Conservation (phyloP, 2,113 vertebrate genomes). For the Prietella phreatophila region DNA sequence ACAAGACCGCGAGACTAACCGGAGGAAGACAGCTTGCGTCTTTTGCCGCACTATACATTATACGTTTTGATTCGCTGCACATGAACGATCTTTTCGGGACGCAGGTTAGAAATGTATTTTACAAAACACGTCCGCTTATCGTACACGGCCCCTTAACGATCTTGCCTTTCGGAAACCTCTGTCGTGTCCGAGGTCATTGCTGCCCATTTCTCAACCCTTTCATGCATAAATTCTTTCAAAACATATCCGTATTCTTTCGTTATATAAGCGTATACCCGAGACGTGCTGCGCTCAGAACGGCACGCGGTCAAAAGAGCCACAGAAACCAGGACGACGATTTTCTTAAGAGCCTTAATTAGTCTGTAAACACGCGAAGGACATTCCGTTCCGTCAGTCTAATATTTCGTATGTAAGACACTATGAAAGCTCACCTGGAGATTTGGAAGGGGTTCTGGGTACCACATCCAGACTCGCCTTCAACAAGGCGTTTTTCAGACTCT, state of each 20-base stretch:
- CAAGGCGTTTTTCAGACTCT: conserved; percentile 81
- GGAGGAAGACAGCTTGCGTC: too few relatives aligned
- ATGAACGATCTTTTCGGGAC: background rate
- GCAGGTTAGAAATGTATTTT: background rate
- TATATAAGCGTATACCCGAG: too few relatives aligned
- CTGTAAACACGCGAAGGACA: background rate
- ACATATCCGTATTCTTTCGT: too few relatives aligned
- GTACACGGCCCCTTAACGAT: background rate
- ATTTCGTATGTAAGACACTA: background rate
- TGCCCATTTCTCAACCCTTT: too few relatives aligned
- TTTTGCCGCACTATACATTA: too few relatives aligned
- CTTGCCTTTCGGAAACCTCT: background rate
- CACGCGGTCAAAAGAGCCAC: too few relatives aligned
- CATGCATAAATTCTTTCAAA: too few relatives aligned
- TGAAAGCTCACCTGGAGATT: conserved; percentile 74
- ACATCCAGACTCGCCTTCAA: conserved; percentile 84
- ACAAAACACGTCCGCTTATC: background rate
- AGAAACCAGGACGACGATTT: too few relatives aligned
- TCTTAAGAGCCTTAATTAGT: background rate
- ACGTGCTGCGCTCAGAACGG: too few relatives aligned
- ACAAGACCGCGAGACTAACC: too few relatives aligned
- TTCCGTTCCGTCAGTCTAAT: background rate
- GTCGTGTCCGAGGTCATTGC: background rate
- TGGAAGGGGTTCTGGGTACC: conserved; percentile 66
- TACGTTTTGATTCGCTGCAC: background rate